Base-by-base conservation (phyloP, 2,797 vertebrate genomes). In the Furcifer pardalis region DNA sequence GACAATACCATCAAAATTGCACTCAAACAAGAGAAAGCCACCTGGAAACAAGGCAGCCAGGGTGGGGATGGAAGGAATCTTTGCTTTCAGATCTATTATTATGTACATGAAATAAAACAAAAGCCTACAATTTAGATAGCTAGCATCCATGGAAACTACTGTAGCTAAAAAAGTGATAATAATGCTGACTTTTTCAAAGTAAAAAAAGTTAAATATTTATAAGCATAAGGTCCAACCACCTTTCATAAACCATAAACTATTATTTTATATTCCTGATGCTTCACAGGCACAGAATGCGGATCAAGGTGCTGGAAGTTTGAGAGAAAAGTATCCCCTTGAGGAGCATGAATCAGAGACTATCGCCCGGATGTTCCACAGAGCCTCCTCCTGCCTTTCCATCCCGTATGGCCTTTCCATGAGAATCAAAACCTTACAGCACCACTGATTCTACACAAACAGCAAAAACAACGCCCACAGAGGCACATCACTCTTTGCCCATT, bases 121-220 rank as follows among this genome's bases (percentile, higher is more conserved):
- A 95, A 94, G 91, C 92, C 94, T 95, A 95, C 95, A 96, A 95
- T 95, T 93, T 95, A 95, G 95, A 96, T 96, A 94, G 95, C 96
- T 96, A 94, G 93, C 86, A 42, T 95, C 94, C 95, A 95, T 94
- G 92, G 94, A 94, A 96, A 96, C 93, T 95, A 95, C 95, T 95
- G 95, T 96, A 96, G 96, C 95, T 96, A 96, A 96, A 86, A 86
- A 95, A 96, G 95, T 96, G 96, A 96, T 95, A 96, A 96, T 96
- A 95, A 95, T 96, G 96, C 95, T 95, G 96, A 95, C 95, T 96
- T 96, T 96, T 96, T 96, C 96, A 96, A 96, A 96, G 96, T 69
- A 81, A 95, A n/a, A n/a, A 96, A 96, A 96, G 95, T 96, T 96
- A 96, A 96, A 96, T 96, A 96, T 96, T 96, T 96, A 96, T 96